Conservation (phyloP, 2,797 vertebrate genomes). For the Gymnopithys bicolor region DNA sequence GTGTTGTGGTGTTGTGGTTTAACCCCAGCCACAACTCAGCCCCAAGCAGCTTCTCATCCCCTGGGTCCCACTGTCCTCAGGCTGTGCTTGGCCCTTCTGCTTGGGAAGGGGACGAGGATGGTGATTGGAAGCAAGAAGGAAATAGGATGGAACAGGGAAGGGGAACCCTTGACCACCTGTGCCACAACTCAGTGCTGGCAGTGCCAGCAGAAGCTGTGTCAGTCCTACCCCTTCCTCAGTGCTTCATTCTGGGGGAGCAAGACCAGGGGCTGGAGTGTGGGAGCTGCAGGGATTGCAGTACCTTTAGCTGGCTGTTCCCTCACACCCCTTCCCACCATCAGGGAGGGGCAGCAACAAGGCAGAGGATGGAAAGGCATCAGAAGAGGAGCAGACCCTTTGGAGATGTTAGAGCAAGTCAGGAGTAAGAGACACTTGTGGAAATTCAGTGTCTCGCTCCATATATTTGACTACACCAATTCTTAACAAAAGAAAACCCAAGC, state of each 20-base stretch:
- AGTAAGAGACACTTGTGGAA: slow-evolving; percentile 26
- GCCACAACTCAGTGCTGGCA: accelerated
- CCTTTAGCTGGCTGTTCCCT: not conserved
- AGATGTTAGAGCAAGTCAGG: not conserved
- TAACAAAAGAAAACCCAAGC: slow-evolving; percentile 36
- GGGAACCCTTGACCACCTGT: accelerated
- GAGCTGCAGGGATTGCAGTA: not conserved
- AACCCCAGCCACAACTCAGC: not conserved
- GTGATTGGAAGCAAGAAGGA: not conserved
- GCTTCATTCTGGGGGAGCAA: accelerated
- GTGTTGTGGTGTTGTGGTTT: not conserved
- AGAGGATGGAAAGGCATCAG: not conserved
- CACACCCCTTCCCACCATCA: not conserved
- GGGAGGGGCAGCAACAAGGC: not conserved
- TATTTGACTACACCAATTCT: slow-evolving; percentile 56
- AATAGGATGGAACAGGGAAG: not conserved
- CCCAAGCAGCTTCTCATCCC: accelerated
- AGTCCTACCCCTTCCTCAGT: not conserved
- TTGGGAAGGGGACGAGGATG: not conserved
- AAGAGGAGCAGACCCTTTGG: not conserved
- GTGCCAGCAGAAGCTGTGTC: not conserved
- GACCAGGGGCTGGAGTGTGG: not conserved
- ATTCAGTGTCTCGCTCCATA: not conserved
- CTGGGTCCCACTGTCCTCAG: accelerated
- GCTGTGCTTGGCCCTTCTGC: not conserved